Base-by-base conservation (phyloP, 2,797 vertebrate species). In the Notolabrus celidotus region DNA sequence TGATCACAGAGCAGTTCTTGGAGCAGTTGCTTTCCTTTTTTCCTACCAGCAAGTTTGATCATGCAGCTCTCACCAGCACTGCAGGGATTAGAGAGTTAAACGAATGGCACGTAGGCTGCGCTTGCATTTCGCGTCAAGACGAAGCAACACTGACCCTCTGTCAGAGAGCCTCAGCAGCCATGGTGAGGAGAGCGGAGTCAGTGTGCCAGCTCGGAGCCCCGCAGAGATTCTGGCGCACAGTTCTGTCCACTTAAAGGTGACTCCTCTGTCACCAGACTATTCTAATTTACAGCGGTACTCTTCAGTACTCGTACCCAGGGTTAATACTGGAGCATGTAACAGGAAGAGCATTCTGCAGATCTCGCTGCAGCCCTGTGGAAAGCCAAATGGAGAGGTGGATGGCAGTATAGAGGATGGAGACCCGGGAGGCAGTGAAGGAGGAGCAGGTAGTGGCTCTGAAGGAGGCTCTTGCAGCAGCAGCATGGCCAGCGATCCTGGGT, bases 141-240 rank as follows among this genome's bases (percentile, higher is more conserved):
- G 97, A 94, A 99, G 97, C 89, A 96, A 94, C 91, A 97, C 96
- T 9, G 96, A 97, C 85, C 97, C 96, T 1, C 88, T 97, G 83
- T 95, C 94, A 16, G 97, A 97, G 80, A 89, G 89, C 77, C 93
- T 95, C 46, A 93, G 93, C 79, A 93, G 93, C 83, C 94, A 95
- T 92, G 94, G 92, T 71, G 89, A 92, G 88, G 94, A 94, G 70
- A 88, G 85, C 23, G 92, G 75, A 66, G 86, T 86, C 67, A 57
- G 76, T 61, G 72, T 68, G 78, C 89, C 91, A 67, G 90, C 92
- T 77, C 78, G 61, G 60, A 93, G 86, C 76, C 91, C 90, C 2
- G n/a, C 73, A 0, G 92, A 90, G 76, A 93, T 85, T 85, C 92
- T 93, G 83, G 67, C 89, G 20, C 91, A 94, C 55, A 94, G 85